Conservation (phyloP, 2,797 vertebrate genomes). For the Alosa sapidissima region DNA sequence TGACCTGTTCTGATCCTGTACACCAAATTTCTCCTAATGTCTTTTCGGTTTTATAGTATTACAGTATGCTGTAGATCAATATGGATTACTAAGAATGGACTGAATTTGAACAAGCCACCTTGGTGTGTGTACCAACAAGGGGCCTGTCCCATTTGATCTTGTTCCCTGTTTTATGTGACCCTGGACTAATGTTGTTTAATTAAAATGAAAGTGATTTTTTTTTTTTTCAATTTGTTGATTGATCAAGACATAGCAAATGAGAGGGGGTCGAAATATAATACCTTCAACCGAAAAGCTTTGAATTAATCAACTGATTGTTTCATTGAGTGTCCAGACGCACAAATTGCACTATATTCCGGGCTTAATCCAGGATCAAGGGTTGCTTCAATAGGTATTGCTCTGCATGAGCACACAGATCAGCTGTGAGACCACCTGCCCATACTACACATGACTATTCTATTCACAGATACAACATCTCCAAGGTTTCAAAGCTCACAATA, state of each 20-base stretch:
- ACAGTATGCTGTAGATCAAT: not conserved
- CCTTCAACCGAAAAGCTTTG: slow-evolving; percentile 73
- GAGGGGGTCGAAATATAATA: slow-evolving; percentile 67
- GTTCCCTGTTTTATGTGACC: slow-evolving; percentile 68
- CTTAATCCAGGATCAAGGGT: slow-evolving; percentile 78
- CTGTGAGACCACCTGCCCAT: slow-evolving; percentile 49
- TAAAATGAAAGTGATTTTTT: slow-evolving; percentile 80
- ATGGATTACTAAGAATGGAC: not conserved
- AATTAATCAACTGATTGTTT: slow-evolving; percentile 84
- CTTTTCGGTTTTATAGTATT: not conserved
- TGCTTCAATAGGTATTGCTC: slow-evolving; percentile 68
- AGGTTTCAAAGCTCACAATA: not conserved
- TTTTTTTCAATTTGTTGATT: slow-evolving; percentile 77
- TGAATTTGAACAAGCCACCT: not conserved
- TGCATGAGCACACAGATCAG: slow-evolving; percentile 48
- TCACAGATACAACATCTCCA: not conserved
- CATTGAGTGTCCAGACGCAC: slow-evolving; percentile 70
- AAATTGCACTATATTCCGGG: slow-evolving; percentile 74
- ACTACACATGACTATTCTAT: slow-evolving; percentile 15
- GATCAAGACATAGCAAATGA: slow-evolving; percentile 55
- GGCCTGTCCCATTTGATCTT: not conserved
- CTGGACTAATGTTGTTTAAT: slow-evolving; percentile 76
- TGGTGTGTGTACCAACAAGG: not conserved
- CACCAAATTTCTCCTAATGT: not conserved
- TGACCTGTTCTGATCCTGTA: not conserved